Evolutionary conservation across 2,888 invertebrate species (phyloP), one percentile per base, ranked within the genome.

Genomic region (Thalpophila matura): DNA sequence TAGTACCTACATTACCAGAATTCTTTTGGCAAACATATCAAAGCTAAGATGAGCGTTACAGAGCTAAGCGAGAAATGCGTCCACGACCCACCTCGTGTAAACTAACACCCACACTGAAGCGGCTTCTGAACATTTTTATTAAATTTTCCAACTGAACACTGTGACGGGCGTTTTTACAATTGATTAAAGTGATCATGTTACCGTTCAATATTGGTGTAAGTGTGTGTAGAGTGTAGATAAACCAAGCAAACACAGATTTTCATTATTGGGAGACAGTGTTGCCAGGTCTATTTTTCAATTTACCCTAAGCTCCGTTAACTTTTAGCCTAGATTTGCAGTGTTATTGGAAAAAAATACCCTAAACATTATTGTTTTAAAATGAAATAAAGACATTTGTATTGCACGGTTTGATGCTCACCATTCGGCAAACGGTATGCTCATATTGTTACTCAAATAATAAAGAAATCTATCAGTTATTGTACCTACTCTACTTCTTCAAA

Each of bases 71-170:
- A 42, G 72, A 2, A 20, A 4, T 29, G 37, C 18, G 20, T 33
- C 24, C n/a, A 0, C 18, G 22, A 6, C 7, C 22, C 40, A 4
- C 27, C 49, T 26, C 77, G 59, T 57, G 86, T 84, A 83, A 85
- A 66, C 65, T 68, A 68, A 86, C 77, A 76, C 80, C 80, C 54
- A 62, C 78, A 74, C 63, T 75, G 60, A 49, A 57, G 35, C 50
- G 83, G 82, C 81, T 84, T 83, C 83, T 68, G 63, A 65, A 72
- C 69, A 67, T 83, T 85, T 87, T 86, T 86, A 84, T 86, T 85
- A 84, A 84, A 85, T 78, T 84, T 80, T 66, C 71, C 75, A 77
- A 79, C 63, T 74, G 72, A 74, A 73, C 57, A 77, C 74, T 70
- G 77, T 79, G 82, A 51, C 45, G 54, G 31, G 58, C 35, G 47